Percentiles rank a stretch among this genome's conserved stretches.
Evolutionary conservation across 92 coral and sea anemone species (phyloP).

Genomic region (Heteractis magnifica): DNA sequence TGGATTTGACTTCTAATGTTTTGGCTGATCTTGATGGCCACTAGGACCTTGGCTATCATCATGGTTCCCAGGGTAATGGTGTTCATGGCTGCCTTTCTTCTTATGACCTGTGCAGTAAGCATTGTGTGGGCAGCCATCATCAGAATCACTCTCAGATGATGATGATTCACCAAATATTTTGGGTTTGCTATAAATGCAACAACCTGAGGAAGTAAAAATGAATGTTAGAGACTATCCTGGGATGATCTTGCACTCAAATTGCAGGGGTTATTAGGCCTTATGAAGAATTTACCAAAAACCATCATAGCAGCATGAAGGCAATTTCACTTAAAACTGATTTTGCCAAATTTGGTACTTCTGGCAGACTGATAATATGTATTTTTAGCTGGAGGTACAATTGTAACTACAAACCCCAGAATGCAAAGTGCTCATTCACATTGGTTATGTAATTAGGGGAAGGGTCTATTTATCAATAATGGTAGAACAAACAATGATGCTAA

Average conservation of each 20-base stretch:
- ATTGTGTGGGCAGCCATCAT: constrained; percentile 78
- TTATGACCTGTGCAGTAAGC: constrained; percentile 97
- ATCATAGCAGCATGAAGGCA: too few relatives aligned
- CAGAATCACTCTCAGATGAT: constrained; percentile 92
- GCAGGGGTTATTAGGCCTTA: neutral
- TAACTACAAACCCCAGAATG: too few relatives aligned
- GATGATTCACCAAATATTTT: constrained; percentile 93
- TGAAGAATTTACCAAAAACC: too few relatives aligned
- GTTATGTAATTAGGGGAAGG: too few relatives aligned
- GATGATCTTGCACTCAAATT: too few relatives aligned
- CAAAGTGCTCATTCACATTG: too few relatives aligned
- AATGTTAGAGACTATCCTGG: neutral
- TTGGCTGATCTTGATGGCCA: constrained; percentile 6
- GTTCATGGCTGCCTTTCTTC: constrained; percentile 54
- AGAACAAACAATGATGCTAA: too few relatives aligned
- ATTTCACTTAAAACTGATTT: too few relatives aligned
- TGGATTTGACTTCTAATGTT: neutral
- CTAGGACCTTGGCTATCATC: constrained; percentile 36
- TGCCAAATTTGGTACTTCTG: too few relatives aligned
- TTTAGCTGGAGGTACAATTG: too few relatives aligned
- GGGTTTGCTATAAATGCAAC: constrained; percentile 95
- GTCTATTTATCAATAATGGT: too few relatives aligned
- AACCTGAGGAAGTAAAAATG: constrained; percentile 45
- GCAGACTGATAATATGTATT: too few relatives aligned
- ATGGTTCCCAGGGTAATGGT: constrained; percentile 40